These are phyloP conservation scores for Pheosia gnoma DNA, from an alignment of 2,888 invertebrate species.

Conservation along the genomic window DNA sequence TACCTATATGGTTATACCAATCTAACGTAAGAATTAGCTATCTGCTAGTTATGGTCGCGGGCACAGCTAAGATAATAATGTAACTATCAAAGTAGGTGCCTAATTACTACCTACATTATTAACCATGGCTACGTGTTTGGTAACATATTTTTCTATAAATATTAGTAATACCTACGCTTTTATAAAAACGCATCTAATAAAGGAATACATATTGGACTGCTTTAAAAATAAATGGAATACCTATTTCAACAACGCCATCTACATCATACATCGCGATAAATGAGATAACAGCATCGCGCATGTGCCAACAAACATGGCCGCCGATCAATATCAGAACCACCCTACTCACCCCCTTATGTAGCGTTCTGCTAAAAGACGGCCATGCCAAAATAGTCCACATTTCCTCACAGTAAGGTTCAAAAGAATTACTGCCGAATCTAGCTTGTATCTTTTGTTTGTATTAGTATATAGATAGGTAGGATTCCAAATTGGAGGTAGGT, in stretches of 20 bases:
- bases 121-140: too few relatives aligned
- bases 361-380: slow-evolving; percentile 29
- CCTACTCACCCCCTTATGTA: slow-evolving; percentile 61
- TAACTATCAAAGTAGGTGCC: too few relatives aligned
- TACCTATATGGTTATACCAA: too few relatives aligned
- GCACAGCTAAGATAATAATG: too few relatives aligned
- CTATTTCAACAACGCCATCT: slow-evolving; percentile 68
- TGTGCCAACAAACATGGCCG: slow-evolving; percentile 76
- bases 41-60: too few relatives aligned
- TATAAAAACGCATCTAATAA: too few relatives aligned
- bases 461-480: slow-evolving; percentile 41
- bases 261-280: slow-evolving; percentile 46
- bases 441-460: slow-evolving; percentile 66
- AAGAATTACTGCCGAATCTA: slow-evolving; percentile 53
- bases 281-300: slow-evolving; percentile 50
- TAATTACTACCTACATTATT: too few relatives aligned
- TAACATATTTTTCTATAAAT: too few relatives aligned
- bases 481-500: slow-evolving; percentile 25
- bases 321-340: slow-evolving; percentile 76
- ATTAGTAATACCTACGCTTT: too few relatives aligned
- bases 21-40: too few relatives aligned
- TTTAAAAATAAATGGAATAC: slow-evolving; percentile 10
- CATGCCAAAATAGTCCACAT: slow-evolving; percentile 47
- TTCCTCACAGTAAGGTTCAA: slow-evolving; percentile 33
- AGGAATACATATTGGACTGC: background rate